Base-by-base conservation (phyloP, 2,888 invertebrate genomes). In the Elegia similella region DNA sequence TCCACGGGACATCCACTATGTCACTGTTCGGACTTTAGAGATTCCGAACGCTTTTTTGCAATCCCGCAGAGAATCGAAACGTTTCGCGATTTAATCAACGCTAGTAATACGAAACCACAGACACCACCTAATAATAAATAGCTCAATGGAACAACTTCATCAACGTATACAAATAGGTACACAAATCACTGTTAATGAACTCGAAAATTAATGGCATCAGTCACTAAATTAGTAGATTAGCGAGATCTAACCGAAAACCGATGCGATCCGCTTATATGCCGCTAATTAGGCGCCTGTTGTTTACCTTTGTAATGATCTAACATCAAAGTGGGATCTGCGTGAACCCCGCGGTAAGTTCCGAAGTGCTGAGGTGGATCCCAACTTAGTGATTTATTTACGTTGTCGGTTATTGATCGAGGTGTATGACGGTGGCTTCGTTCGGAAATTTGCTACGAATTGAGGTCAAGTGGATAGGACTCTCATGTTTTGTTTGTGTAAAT, bases 331-430 rank as follows among this genome's bases (percentile, higher is more conserved):
- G 68, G 68, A 68, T 67, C 63, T 65, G 60, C 42, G 59, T 59
- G 66, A 63, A 62, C 62, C 57, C 67, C 67, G 68, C 65, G 62
- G 62, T 61, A 59, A 65, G 59, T 66, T 69, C 67, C 61, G 56
- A 63, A 65, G 62, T 62, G 64, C 62, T 59, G 60, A 61, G 65
- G 67, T 69, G 66, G 70, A 72, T 76, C 73, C 79, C 76, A 83
- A 83, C 78, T 86, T 80, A 76, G 83, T 86, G 86, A 88, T 88
- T 88, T 87, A 86, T 88, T 86, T 86, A 86, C 83, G 84, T 78
- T 81, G 77, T 68, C 73, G 72, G 66, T 80, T 86, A 88, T 88
- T 78, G 87, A 88, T 88, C 86, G 78, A 64, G 72, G 65, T 74
- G 77, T 75, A 78, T 82, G 80, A 69, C 70, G 73, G 73, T 76